A percentile compares a stretch with the other conserved stretches of the same genome.
These are phyloP conservation scores for Acromyrmex heyeri DNA, from an alignment of 1,140 invertebrate species.

Conservation along the genomic window DNA sequence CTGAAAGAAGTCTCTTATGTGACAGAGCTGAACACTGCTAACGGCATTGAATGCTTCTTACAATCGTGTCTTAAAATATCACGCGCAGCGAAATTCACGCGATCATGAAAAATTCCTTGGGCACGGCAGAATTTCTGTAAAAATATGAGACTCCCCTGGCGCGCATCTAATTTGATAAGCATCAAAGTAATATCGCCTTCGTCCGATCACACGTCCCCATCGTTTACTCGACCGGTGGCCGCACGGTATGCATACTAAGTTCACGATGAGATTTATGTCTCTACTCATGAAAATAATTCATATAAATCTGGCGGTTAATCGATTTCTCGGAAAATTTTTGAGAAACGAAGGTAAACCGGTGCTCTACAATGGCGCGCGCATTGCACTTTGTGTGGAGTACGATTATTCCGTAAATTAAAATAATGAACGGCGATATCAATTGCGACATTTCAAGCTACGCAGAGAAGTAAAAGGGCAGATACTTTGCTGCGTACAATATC, in stretches of 20 bases:
- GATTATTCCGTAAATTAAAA: conserved; percentile 15
- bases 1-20: background rate
- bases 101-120: conserved; percentile 23
- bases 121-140: background rate
- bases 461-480: conserved; percentile 47
- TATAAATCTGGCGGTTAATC: conserved; percentile 66
- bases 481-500: conserved; percentile 1
- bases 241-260: conserved; percentile 73
- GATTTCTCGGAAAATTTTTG: conserved; percentile 59
- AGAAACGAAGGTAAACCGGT: conserved; percentile 31
- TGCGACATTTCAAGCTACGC: conserved; percentile 10
- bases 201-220: conserved; percentile 69
- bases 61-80: conserved; percentile 12
- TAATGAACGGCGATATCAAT: conserved; percentile 43
- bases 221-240: conserved; percentile 59
- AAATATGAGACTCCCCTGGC: conserved; percentile 6
- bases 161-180: conserved; percentile 62
- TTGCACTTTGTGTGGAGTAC: background rate
- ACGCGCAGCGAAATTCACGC: background rate
- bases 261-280: conserved; percentile 69
- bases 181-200: conserved; percentile 70
- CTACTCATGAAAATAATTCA: conserved; percentile 21
- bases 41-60: background rate
- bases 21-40: background rate
- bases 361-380: background rate